phyloP scores from a whole-genome alignment of 2,113 vertebrate genomes.

The Theristicus caerulescens region DNA sequence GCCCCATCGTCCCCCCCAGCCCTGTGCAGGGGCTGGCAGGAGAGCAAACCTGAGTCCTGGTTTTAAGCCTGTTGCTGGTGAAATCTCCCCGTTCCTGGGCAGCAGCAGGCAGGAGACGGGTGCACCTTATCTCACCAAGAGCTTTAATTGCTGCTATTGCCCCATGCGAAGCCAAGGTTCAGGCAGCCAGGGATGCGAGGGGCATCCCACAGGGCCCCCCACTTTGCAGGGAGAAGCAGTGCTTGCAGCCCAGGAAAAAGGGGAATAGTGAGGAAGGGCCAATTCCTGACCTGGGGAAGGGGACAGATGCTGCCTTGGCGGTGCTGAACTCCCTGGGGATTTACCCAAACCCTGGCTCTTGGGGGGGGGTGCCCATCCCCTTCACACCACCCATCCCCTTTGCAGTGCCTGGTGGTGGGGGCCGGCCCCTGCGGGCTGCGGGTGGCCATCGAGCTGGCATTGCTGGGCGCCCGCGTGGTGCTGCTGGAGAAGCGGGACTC shows the following conservation, averaged over 20 bases:
- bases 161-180: background rate
- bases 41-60: background rate
- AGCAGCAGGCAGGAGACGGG: background rate
- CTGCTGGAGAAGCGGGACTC: conserved; percentile 87
- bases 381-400: background rate
- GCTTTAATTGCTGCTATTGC: background rate
- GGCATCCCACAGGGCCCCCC: background rate
- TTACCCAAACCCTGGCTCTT: too few relatives aligned
- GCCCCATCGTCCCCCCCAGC: background rate
- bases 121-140: rapidly evolving
- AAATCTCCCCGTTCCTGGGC: background rate
- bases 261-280: background rate
- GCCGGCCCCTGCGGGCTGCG: conserved; percentile 92
- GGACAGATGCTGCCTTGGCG: background rate
- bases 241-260: background rate
- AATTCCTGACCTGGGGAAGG: background rate
- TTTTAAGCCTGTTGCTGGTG: background rate
- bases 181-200: rapidly evolving
- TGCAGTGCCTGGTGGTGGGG: conserved; percentile 90
- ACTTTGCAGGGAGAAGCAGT: background rate
- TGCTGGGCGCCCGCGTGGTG: conserved; percentile 88
- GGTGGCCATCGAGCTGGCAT: conserved; percentile 85
- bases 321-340: background rate
- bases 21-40: background rate
- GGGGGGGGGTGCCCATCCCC: rapidly evolving